phyloP scores from a whole-genome alignment of 1,140 invertebrate species.

The Meteorus sp. region DNA sequence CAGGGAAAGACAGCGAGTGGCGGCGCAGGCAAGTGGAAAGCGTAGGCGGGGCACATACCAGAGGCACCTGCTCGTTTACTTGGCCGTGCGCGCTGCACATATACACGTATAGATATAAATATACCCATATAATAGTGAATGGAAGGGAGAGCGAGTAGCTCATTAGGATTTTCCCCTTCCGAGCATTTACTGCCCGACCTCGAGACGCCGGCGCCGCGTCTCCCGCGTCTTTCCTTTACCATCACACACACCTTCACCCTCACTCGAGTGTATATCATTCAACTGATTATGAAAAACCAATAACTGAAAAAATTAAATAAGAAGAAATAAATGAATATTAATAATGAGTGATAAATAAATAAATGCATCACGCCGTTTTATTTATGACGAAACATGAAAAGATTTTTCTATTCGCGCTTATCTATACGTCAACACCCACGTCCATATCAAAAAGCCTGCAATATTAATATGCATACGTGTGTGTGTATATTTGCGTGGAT shows the following conservation, averaged over 20 bases:
- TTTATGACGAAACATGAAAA: slow-evolving; percentile 14
- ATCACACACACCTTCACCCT: slow-evolving; percentile 2
- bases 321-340: neutral
- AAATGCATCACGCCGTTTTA: neutral
- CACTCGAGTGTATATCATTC: neutral
- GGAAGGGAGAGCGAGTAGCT: slow-evolving; percentile 33
- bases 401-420: neutral
- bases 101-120: slow-evolving; percentile 20
- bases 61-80: slow-evolving; percentile 52
- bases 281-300: neutral
- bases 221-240: too few relatives aligned
- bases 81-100: slow-evolving; percentile 27
- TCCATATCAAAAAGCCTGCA: neutral
- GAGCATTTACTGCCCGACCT: slow-evolving; percentile 27
- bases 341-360: neutral
- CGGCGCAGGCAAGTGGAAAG: slow-evolving; percentile 41
- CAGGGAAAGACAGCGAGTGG: slow-evolving; percentile 21
- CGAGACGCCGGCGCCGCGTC: slow-evolving; percentile 20
- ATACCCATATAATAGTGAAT: slow-evolving; percentile 9
- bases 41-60: slow-evolving; percentile 53
- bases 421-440: neutral
- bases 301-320: neutral
- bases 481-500: too few relatives aligned
- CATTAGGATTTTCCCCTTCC: slow-evolving; percentile 41
- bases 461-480: neutral